These are phyloP conservation scores for Tachycineta bicolor DNA, from an alignment of 2,113 vertebrate genomes.

Conservation along the genomic window DNA sequence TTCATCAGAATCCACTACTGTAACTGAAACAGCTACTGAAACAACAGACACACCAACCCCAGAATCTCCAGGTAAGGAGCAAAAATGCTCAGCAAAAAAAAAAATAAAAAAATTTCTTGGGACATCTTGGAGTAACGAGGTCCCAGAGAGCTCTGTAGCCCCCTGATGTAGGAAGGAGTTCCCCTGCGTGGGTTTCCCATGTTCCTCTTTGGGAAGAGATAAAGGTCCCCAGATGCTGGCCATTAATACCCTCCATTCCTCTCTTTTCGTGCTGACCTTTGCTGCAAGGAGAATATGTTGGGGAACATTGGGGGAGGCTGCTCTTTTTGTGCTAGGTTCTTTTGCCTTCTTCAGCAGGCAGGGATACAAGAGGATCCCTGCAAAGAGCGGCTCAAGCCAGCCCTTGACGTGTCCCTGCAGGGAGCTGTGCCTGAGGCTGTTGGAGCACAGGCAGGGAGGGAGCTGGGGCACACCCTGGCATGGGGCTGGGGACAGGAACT, in stretches of 20 bases:
- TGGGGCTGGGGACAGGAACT: too few relatives aligned
- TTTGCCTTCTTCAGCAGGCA: not conserved
- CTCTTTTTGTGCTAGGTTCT: accelerated
- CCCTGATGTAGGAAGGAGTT: not conserved
- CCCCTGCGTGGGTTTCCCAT: not conserved
- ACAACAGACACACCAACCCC: too few relatives aligned
- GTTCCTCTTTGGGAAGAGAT: accelerated
- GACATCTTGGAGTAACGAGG: accelerated
- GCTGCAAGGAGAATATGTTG: too few relatives aligned
- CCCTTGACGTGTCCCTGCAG: accelerated
- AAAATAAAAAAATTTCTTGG: not conserved
- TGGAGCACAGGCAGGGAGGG: not conserved
- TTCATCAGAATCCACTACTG: accelerated
- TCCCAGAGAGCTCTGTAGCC: not conserved
- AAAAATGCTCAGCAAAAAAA: too few relatives aligned
- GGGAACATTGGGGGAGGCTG: accelerated
- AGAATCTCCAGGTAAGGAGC: accelerated
- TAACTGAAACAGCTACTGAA: accelerated
- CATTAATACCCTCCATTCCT: accelerated
- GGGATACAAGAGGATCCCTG: accelerated
- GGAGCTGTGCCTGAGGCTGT: not conserved
- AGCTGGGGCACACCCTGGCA: accelerated
- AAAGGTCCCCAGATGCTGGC: accelerated
- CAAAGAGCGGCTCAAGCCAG: accelerated
- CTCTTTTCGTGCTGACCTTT: not conserved